A percentile compares a stretch with the other conserved stretches of the same genome.
phyloP scores from a whole-genome alignment of 1,140 invertebrate species.

The Solenopsis fugax region DNA sequence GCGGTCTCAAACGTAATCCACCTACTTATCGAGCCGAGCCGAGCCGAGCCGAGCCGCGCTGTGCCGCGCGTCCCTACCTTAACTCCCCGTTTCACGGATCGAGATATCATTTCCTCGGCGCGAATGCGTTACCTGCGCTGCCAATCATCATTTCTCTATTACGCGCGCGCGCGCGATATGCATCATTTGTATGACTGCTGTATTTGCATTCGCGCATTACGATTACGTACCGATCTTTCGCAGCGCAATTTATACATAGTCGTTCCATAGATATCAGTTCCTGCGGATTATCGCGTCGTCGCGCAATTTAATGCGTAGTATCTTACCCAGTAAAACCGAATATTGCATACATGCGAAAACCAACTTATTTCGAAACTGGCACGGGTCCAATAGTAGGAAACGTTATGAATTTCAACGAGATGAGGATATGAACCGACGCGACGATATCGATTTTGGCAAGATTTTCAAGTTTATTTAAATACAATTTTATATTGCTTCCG shows the following conservation, averaged over 20 bases:
- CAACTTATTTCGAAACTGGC: constrained; percentile 27
- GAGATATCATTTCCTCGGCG: constrained; percentile 71
- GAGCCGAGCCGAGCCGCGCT: not conserved
- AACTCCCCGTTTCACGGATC: constrained; percentile 27
- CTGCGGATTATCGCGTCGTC: constrained; percentile 42
- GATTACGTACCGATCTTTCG: constrained; percentile 37
- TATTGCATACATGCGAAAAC: not conserved
- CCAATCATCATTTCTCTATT: constrained; percentile 64
- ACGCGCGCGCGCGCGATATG: constrained; percentile 35
- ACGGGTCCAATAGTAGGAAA: not conserved
- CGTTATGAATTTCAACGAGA: constrained; percentile 40
- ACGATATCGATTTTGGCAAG: constrained; percentile 30
- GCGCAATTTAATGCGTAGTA: constrained; percentile 39
- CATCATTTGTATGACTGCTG: constrained; percentile 38
- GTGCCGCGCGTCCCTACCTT: not conserved
- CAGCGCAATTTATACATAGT: not conserved
- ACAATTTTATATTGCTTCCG: not conserved
- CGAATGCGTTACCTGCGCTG: constrained; percentile 60
- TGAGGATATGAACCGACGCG: constrained; percentile 1
- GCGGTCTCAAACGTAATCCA: constrained; percentile 78
- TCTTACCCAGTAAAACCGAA: constrained; percentile 7
- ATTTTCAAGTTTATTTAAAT: constrained; percentile 26
- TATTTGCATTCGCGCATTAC: constrained; percentile 46
- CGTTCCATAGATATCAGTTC: constrained; percentile 10
- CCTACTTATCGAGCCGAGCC: constrained; percentile 73